A percentile compares a stretch with the other conserved stretches of the same genome.
These are phyloP conservation scores for Nycticryphes semicollaris DNA, from an alignment of 2,113 vertebrate genomes.

Conservation along the genomic window DNA sequence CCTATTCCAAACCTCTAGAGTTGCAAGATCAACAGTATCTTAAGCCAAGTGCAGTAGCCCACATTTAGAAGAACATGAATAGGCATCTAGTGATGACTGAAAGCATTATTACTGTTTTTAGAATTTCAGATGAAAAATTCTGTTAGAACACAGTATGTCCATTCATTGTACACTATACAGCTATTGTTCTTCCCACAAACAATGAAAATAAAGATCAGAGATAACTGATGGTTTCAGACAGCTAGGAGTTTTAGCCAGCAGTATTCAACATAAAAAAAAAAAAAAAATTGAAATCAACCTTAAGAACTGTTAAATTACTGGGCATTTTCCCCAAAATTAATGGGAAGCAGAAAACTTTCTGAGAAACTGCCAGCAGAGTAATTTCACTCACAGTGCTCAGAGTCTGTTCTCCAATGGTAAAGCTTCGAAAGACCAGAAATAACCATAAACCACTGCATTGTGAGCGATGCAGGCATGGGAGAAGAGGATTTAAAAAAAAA, in stretches of 20 bases:
- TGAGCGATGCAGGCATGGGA: neutral
- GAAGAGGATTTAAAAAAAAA: neutral
- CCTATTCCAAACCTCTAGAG: neutral
- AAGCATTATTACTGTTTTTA: neutral
- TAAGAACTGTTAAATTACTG: neutral
- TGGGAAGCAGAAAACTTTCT: neutral
- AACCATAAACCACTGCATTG: neutral
- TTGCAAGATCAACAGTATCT: neutral
- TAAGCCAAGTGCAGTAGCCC: neutral
- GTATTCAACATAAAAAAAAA: neutral
- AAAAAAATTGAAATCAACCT: neutral
- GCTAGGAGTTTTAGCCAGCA: neutral
- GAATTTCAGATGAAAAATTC: neutral
- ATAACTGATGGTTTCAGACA: neutral
- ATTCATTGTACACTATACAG: neutral
- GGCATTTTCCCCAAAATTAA: neutral
- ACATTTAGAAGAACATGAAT: neutral
- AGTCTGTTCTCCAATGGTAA: neutral
- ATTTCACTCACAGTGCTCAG: neutral
- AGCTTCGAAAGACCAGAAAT: neutral
- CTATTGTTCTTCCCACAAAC: neutral
- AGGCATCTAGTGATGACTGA: fast-evolving
- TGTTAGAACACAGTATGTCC: neutral
- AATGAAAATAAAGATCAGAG: neutral
- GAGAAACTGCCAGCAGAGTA: neutral